Evolutionary conservation across 2,888 invertebrate genomes (phyloP), one percentile per base, ranked within the genome.

Genomic region (Lucinisca nassula): DNA sequence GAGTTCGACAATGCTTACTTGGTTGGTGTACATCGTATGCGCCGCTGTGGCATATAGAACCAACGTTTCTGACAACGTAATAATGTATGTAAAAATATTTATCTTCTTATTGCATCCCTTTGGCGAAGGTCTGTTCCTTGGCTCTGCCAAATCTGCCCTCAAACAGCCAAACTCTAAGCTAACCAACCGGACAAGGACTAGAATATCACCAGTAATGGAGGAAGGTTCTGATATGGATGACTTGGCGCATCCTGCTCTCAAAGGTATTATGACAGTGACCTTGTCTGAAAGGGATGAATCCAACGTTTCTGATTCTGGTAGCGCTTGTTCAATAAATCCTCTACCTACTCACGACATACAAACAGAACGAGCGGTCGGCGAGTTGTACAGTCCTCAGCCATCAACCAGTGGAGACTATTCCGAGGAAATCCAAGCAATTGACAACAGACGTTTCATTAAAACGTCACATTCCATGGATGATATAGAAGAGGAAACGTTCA

Each of bases 101-200:
- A 81, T 85, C 24, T 58, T 87, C 0, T 61, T 84, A 1, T 58
- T 76, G 12, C 81, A 85, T 32, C 90, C 90, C 30, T 73, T 87
- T 32, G 90, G 85, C 4, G 87, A 90, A 35, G 90, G 87, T 3
- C 40, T 90, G 6, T 38, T 88, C 0, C 82, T 82, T 17, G 40
- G 80, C 1, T 77, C 82, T 12, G 17, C 72, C 1, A 67, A 67
- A 67, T 17, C 8, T 12, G 21, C 10, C 4, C 1, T 1, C 1
- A 67, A 35, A 10, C 4, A 30, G 6, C 0, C 67, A 32, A 12
- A 35, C 30, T 35, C 67, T 4, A 10, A 12, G 1, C 35, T 35
- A 4, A 35, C 21, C 17, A 67, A 6, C 21, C 1, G 35, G 21
- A 17, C 24, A 12, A 32, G 30, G 35, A 35, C 67, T 0, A 32